Conservation (phyloP, 2,113 vertebrate species). For the Myocastor coypus region DNA sequence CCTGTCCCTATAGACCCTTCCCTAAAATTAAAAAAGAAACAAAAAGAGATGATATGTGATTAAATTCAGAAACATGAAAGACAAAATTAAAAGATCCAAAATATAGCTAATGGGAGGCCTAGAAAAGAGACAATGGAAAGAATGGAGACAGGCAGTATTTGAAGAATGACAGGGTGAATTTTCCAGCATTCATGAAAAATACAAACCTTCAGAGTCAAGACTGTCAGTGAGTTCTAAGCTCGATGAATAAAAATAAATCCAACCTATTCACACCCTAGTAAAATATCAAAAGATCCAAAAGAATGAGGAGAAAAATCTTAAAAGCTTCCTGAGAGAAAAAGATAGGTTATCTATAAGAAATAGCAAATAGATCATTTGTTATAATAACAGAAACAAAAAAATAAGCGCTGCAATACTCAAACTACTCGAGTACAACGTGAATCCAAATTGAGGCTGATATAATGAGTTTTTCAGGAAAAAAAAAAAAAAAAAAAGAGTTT, state of each 20-base stretch:
- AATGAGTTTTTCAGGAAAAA: slow-evolving; percentile 3
- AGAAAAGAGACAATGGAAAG: neutral
- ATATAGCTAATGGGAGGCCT: neutral
- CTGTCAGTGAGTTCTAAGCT: slow-evolving; percentile 33
- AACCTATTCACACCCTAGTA: neutral
- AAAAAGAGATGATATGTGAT: neutral
- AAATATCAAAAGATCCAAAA: slow-evolving; percentile 47
- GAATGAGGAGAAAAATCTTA: slow-evolving; percentile 26
- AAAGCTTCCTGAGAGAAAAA: slow-evolving; percentile 23
- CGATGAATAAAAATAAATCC: slow-evolving; percentile 23
- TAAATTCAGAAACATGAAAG: neutral
- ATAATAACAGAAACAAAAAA: neutral
- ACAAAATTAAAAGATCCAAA: neutral
- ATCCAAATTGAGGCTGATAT: neutral
- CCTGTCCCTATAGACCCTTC: too few relatives aligned
- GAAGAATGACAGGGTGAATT: slow-evolving; percentile 22
- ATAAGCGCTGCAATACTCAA: slow-evolving; percentile 2
- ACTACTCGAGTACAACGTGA: neutral
- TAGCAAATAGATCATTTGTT: neutral
- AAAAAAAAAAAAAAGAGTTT: slow-evolving; percentile 10
- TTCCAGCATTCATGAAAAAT: neutral
- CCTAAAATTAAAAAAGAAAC: too few relatives aligned
- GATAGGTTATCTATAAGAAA: neutral
- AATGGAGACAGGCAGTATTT: neutral
- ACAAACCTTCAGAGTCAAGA: slow-evolving; percentile 31